Conservation (phyloP, 2,888 invertebrate species). For the Sarcophaga carnaria region DNA sequence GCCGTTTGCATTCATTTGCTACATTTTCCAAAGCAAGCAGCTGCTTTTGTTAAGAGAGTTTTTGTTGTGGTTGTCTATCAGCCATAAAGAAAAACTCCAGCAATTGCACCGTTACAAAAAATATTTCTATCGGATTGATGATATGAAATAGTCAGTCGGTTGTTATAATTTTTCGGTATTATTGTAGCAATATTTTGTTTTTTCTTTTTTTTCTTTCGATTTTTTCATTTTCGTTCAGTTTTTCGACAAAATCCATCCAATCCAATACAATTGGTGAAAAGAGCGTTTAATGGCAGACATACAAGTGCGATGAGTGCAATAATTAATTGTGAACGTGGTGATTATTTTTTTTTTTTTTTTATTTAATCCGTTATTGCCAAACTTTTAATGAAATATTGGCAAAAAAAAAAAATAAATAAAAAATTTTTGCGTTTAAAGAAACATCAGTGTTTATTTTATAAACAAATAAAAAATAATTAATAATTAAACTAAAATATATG, state of each 20-base stretch:
- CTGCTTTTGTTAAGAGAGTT: conserved; percentile 32
- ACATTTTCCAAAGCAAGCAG: conserved; percentile 39
- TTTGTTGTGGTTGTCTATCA: neutral
- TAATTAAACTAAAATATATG: neutral
- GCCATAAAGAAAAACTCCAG: conserved; percentile 19
- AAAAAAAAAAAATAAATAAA: conserved; percentile 19
- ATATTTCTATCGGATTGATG: conserved; percentile 48
- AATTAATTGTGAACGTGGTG: neutral
- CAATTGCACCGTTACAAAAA: conserved; percentile 40
- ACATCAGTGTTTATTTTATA: conserved; percentile 42
- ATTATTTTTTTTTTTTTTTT: neutral
- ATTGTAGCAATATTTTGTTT: conserved; percentile 36
- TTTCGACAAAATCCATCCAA: conserved; percentile 11
- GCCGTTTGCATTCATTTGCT: conserved; percentile 47
- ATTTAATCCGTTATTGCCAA: too few relatives aligned
- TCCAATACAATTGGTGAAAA: conserved; percentile 66
- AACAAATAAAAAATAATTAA: conserved; percentile 18
- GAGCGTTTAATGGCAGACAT: conserved; percentile 58
- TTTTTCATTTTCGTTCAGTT: too few relatives aligned
- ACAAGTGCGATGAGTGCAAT: neutral
- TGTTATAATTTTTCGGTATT: conserved; percentile 24
- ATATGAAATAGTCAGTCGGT: conserved; percentile 48
- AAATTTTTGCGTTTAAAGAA: conserved; percentile 6
- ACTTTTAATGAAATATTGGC: too few relatives aligned
- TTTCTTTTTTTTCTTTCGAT: too few relatives aligned